A percentile compares a stretch with the other conserved stretches of the same genome.
phyloP scores from a whole-genome alignment of 2,113 vertebrate genomes.

The Chauna torquata region DNA sequence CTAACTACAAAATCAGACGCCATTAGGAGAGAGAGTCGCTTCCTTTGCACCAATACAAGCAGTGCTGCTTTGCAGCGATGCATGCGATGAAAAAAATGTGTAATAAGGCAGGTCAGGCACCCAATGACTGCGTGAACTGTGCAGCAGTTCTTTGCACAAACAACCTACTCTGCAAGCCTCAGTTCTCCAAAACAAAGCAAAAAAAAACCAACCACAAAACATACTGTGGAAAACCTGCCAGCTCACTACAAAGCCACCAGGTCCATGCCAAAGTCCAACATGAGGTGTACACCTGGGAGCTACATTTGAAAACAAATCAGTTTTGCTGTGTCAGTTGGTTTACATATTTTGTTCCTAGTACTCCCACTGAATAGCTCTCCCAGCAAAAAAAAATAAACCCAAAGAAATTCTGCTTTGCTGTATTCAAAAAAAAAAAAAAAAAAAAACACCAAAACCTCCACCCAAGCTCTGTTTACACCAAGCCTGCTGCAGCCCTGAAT shows the following conservation, averaged over 20 bases:
- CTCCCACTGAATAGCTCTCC: background rate
- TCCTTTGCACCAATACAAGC: background rate
- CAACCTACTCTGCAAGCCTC: background rate
- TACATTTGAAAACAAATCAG: background rate
- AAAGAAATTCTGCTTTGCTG: background rate
- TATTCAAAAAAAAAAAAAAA: background rate
- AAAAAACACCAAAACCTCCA: background rate
- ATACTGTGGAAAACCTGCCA: background rate
- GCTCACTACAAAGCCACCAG: slow-evolving; percentile 4
- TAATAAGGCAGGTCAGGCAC: background rate
- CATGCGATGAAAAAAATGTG: background rate
- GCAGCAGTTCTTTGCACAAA: background rate
- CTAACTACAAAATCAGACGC: background rate
- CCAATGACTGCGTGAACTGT: background rate
- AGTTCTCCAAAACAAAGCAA: background rate
- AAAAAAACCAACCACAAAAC: background rate
- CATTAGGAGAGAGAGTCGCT: background rate
- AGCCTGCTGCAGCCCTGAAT: background rate
- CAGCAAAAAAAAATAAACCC: background rate
- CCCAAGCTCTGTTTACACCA: background rate
- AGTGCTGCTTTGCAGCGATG: background rate
- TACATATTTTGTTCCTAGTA: background rate
- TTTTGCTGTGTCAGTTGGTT: background rate
- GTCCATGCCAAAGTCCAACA: slow-evolving; percentile 42
- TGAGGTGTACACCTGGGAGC: background rate